Conservation (phyloP, 2,797 vertebrate species). For the Etheostoma perlongum region DNA sequence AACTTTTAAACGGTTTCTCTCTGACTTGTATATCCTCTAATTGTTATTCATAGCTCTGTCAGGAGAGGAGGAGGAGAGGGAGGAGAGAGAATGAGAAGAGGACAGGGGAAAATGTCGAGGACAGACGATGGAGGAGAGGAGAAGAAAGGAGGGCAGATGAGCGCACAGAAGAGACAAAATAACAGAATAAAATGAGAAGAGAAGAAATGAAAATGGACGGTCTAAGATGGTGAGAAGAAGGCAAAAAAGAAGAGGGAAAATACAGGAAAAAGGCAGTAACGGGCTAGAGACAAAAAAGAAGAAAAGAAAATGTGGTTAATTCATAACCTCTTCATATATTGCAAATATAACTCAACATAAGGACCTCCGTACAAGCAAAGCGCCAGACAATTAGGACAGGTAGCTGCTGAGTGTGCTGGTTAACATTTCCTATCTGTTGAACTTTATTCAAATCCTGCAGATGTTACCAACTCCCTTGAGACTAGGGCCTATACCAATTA, state of each 20-base stretch:
- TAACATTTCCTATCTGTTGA: neutral
- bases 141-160: constrained; percentile 24
- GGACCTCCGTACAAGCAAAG: neutral
- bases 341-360: neutral
- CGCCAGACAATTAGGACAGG: neutral
- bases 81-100: constrained; percentile 44
- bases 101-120: constrained; percentile 45
- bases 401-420: neutral
- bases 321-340: neutral
- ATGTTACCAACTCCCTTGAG: neutral
- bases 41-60: constrained; percentile 84
- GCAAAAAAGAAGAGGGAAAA: neutral
- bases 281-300: constrained; percentile 3
- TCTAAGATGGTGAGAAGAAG: constrained; percentile 13
- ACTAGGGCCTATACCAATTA: neutral
- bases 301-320: neutral
- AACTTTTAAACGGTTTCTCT: constrained; percentile 81
- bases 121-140: constrained; percentile 26
- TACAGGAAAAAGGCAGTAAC: neutral
- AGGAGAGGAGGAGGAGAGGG: constrained; percentile 54
- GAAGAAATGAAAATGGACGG: constrained; percentile 37
- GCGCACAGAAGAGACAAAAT: constrained; percentile 44
- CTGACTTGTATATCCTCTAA: constrained; percentile 81
- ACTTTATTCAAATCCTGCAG: neutral
- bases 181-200: constrained; percentile 30